phyloP scores from a whole-genome alignment of 2,888 invertebrate species.

The Agrotis ipsilon region DNA sequence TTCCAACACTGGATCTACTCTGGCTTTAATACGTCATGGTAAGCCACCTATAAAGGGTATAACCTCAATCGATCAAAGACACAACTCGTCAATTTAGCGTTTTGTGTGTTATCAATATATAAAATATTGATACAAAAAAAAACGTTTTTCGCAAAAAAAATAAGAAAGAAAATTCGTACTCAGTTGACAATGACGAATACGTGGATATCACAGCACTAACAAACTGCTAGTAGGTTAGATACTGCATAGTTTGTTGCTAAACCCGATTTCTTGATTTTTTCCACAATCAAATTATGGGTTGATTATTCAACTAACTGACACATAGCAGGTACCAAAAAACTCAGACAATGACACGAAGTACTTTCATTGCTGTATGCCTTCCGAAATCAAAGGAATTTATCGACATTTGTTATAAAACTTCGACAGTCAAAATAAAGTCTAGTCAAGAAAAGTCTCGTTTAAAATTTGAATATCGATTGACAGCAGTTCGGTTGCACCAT shows the following conservation, averaged over 20 bases:
- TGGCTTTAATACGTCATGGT: too few relatives aligned
- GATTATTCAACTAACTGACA: not conserved
- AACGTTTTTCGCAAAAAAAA: not conserved
- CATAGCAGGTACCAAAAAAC: not conserved
- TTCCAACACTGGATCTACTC: too few relatives aligned
- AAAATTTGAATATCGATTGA: constrained; percentile 13
- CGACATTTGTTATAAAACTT: too few relatives aligned
- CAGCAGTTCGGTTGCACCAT: constrained; percentile 42
- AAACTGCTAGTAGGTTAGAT: not conserved
- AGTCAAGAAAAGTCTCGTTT: not conserved
- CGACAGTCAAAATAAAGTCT: too few relatives aligned
- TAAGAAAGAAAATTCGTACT: too few relatives aligned
- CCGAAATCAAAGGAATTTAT: too few relatives aligned
- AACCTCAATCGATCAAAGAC: constrained; percentile 29
- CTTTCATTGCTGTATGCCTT: not conserved
- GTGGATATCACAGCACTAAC: not conserved
- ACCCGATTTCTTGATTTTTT: not conserved
- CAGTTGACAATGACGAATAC: not conserved
- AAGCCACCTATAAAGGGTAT: constrained; percentile 23
- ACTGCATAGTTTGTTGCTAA: not conserved
- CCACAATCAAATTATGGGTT: not conserved
- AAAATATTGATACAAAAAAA: not conserved
- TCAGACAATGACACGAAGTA: not conserved
- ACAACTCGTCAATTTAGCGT: not conserved
- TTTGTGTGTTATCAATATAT: not conserved